These are phyloP conservation scores for Apocheima hispidaria DNA, from an alignment of 2,888 invertebrate genomes.

Conservation along the genomic window DNA sequence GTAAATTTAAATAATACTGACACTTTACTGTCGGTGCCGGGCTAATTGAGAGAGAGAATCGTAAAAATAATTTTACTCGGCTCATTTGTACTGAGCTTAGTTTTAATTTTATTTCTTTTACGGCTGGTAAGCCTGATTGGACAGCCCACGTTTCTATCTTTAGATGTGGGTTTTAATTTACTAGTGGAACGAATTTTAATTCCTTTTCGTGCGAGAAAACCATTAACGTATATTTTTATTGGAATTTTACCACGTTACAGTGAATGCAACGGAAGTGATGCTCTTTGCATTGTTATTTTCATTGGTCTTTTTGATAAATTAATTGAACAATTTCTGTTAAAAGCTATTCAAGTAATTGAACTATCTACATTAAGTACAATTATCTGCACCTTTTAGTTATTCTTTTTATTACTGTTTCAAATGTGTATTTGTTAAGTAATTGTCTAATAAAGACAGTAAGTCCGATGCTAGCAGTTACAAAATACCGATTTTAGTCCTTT, in stretches of 20 bases:
- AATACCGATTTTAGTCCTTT: too few relatives aligned
- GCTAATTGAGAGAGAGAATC: slow-evolving; percentile 84
- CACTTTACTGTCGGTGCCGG: slow-evolving; percentile 79
- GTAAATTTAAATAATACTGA: slow-evolving; percentile 86
- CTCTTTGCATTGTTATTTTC: slow-evolving; percentile 44
- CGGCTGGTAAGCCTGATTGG: slow-evolving; percentile 72
- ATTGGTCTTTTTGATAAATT: slow-evolving; percentile 46
- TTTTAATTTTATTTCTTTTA: slow-evolving; percentile 81
- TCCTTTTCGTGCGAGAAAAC: slow-evolving; percentile 55
- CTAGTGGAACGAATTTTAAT: slow-evolving; percentile 60
- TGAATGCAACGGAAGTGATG: slow-evolving; percentile 49
- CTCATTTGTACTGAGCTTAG: slow-evolving; percentile 80
- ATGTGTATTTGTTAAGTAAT: neutral
- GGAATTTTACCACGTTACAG: slow-evolving; percentile 49
- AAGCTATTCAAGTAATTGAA: slow-evolving; percentile 27
- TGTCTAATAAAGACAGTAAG: neutral
- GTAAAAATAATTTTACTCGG: slow-evolving; percentile 84
- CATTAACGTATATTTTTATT: slow-evolving; percentile 51
- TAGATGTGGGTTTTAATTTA: slow-evolving; percentile 72
- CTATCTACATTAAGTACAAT: slow-evolving; percentile 8
- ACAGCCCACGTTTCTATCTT: slow-evolving; percentile 59
- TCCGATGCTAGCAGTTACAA: too few relatives aligned
- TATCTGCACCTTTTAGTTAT: neutral
- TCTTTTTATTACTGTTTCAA: slow-evolving; percentile 1
- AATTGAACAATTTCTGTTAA: slow-evolving; percentile 21